Base-by-base conservation (phyloP, 2,113 vertebrate species). In the Aramus guarauna region DNA sequence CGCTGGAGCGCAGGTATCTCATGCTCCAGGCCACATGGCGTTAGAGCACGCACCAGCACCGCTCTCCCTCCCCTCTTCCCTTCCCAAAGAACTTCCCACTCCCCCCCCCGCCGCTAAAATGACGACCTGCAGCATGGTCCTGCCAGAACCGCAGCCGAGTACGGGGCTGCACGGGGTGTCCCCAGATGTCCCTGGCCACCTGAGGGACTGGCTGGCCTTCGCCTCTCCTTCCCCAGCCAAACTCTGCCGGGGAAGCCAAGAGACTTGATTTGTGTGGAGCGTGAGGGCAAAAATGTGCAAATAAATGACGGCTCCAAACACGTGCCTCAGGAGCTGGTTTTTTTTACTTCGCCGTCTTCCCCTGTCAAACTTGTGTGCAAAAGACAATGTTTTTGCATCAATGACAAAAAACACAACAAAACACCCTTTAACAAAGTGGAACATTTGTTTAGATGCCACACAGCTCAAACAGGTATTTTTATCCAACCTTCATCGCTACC, bases 101-200 rank as follows among this genome's bases (percentile, higher is more conserved):
- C 22, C 56, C 94, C 58, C 88, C 73, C 4, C 2, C 16, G 18
- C 27, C 9, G 30, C 27, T 55, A 59, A 85, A 92, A 82, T 48
- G 58, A 22, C 1, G 4, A 48, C 41, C 71, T 39, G 3, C 60
- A 75, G 79, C 77, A 86, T 12, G 5, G 5, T 8, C 77, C 80
- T 69, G 59, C 48, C 13, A 21, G 58, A 59, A 23, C 16, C 2
- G 4, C 63, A 66, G 92, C 60, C 29, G 4, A 85, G 85, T 37
- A 81, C 37, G 17, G 67, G 20, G 50, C 60, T 15, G 22, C 0
- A 0, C 41, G 7, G 5, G 45, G 12, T 1, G 0, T 34, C 55
- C 16, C 19, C 32, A 45, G 26, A 12, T 2, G 1, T 29, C 43
- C 48, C 67, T 1, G 1, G 47, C 36, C 34, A 60, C 73, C 45